Base-by-base conservation (phyloP, 2,797 vertebrate species). In the Rhynchonycteris naso region DNA sequence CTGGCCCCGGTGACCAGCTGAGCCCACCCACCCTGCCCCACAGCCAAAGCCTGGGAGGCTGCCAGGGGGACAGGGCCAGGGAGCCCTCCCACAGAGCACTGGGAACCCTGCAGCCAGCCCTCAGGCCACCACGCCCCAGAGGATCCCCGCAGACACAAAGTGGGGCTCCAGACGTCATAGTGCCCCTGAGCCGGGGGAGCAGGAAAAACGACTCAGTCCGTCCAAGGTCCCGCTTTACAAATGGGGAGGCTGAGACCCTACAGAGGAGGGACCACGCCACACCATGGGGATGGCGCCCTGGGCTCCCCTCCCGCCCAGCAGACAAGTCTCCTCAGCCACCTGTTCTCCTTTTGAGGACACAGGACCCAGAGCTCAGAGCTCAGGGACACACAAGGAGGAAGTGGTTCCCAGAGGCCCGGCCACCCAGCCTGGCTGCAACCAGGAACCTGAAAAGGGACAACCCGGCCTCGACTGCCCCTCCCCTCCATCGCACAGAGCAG, bases 281-380 rank as follows among this genome's bases (percentile, higher is more conserved):
- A 43, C 43, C 43, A 43, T 43, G 35, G 5, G 24, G 43, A 3
- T 6, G 35, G 47, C 1, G 8, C 43, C 76, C 47, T 2, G 24
- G 58, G 9, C 52, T 33, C 59, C 56, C 24, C 30, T 22, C 50
- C n/a, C 4, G 22, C 28, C 58, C 35, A 14, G 22, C 19, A 7
- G 9, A 26, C 22, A 13, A 6, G 12, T 9, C 13, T 16, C 33
- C 0, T 1, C 33, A 2, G 54, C 26, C 47, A 3, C 7, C 1
- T 0, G 2, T 1, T 43, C 43, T 47, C 10, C 21, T 14, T 5
- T 10, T 0, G 2, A 35, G 12, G 78, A 28, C 33, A 30, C 24
- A n/a, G 35, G n/a, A 3, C 24, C 8, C 35, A 1, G 65, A 10
- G 26, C 21, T 7, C 69, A 50, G n/a, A 13, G 35, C 59, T 56